Conservation (phyloP, 2,797 vertebrate species). For the Hyperoplus immaculatus region DNA sequence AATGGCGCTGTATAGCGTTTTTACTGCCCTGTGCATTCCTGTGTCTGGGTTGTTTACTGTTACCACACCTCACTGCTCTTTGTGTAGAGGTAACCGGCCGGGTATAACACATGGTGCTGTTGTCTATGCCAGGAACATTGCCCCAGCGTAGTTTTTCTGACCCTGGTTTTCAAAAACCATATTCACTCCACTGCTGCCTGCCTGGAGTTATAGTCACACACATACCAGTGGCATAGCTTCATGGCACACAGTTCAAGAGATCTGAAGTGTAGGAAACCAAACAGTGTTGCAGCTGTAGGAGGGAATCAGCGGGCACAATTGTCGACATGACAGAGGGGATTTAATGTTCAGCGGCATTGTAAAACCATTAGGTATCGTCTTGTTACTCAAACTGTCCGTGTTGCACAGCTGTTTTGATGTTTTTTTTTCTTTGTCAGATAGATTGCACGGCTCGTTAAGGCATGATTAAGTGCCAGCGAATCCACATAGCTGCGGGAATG, state of each 20-base stretch:
- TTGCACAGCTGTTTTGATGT: conserved; percentile 64
- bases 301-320: conserved; percentile 62
- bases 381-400: conserved; percentile 49
- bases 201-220: neutral
- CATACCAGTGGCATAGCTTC: conserved; percentile 75
- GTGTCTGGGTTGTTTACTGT: conserved; percentile 74
- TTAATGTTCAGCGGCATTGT: conserved; percentile 62
- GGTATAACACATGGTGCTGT: conserved; percentile 63
- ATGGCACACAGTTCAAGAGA: conserved; percentile 71
- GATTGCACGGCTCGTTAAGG: conserved; percentile 71
- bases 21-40: conserved; percentile 72
- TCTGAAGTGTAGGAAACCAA: conserved; percentile 74
- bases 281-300: conserved; percentile 72
- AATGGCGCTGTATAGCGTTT: conserved; percentile 69
- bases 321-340: conserved; percentile 72
- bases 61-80: conserved; percentile 67
- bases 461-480: conserved; percentile 75
- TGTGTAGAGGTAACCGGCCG: conserved; percentile 51
- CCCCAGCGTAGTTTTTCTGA: conserved; percentile 52
- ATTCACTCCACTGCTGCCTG: conserved; percentile 42
- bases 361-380: conserved; percentile 77
- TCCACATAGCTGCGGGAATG: conserved; percentile 69
- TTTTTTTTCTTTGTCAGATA: conserved; percentile 53
- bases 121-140: conserved; percentile 61
- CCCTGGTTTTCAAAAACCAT: conserved; percentile 54